Evolutionary conservation across 2,113 vertebrate genomes (phyloP).

Genomic region (Amphilophus citrinellus): DNA sequence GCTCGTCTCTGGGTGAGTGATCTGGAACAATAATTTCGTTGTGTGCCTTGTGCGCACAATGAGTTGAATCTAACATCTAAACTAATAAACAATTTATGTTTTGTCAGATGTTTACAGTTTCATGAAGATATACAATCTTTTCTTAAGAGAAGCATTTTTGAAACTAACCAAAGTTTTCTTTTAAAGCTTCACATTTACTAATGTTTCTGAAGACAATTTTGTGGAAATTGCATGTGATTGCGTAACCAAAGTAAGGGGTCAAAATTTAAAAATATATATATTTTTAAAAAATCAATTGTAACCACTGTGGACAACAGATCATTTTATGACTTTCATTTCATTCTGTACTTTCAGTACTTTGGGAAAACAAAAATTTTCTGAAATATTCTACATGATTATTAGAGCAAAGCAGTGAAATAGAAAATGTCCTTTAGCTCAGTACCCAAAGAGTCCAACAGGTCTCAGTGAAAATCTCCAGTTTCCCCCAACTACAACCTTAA

Average conservation of each 20-base stretch:
- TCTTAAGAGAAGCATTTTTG: not conserved
- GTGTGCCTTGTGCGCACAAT: too few relatives aligned
- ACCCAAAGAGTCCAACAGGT: not conserved
- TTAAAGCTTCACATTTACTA: rapidly evolving
- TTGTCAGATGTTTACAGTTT: not conserved
- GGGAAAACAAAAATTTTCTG: not conserved
- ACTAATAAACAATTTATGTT: not conserved
- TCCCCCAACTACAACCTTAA: not conserved
- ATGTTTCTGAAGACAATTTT: not conserved
- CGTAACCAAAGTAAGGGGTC: not conserved
- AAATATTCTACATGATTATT: slow-evolving; percentile 6
- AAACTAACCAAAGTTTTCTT: not conserved
- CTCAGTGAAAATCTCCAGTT: not conserved
- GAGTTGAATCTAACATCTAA: too few relatives aligned
- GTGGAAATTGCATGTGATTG: not conserved
- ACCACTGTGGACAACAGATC: not conserved
- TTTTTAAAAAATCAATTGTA: rapidly evolving
- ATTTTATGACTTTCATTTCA: not conserved
- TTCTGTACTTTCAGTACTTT: not conserved
- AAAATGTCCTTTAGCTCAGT: not conserved
- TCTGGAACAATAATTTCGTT: too few relatives aligned
- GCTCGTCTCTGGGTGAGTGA: too few relatives aligned
- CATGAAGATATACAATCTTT: not conserved
- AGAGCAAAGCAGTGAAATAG: not conserved
- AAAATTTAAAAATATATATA: not conserved